Base-by-base conservation (phyloP, 2,888 invertebrate species). In the Harpagoxenus sublaevis region DNA sequence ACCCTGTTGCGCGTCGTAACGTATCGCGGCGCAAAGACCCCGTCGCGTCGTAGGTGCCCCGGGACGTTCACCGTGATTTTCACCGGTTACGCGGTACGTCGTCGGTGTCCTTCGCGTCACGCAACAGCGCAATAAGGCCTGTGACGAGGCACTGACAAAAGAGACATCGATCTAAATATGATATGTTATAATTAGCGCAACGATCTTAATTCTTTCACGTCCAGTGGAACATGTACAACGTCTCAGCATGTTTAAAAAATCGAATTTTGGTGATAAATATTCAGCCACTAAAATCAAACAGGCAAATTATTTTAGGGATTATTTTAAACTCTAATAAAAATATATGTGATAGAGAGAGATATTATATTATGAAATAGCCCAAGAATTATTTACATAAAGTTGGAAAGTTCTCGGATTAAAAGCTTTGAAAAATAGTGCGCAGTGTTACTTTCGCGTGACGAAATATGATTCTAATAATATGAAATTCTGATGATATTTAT, bases 51-150 rank as follows among this genome's bases (percentile, higher is more conserved):
- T 62, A 39, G 45, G n/a, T 63, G 18, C 23, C 23, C n/a, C 5
- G 28, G 28, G 57, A 60, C 73, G 18, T 51, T 35, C 35, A 35
- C 35, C 6, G 42, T 1, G 53, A 66, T 77, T 53, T 53, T 77
- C 39, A 8, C 18, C 35, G 31, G 23, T 77, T 66, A 48, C 31
- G 65, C 31, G 65, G 10, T 53, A 77, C 39, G 51, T 1, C n/a
- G 48, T 65, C 65, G 42, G 31, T 39, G 75, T 53, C 53, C 66
- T 35, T 77, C 66, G 53, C 66, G 66, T 77, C 66, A 66, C 66
- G 77, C 77, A 53, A 65, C 28, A 9, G 6, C 28, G 42, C 42
- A 1, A n/a, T n/a, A 35, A 48, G 15, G 28, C 3, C 55, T 39
- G 23, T 28, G 9, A 55, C 55, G 55, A 23, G 31, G 9, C 18